Base-by-base conservation (phyloP, 2,113 vertebrate genomes). In the Dendropsophus ebraccatus region DNA sequence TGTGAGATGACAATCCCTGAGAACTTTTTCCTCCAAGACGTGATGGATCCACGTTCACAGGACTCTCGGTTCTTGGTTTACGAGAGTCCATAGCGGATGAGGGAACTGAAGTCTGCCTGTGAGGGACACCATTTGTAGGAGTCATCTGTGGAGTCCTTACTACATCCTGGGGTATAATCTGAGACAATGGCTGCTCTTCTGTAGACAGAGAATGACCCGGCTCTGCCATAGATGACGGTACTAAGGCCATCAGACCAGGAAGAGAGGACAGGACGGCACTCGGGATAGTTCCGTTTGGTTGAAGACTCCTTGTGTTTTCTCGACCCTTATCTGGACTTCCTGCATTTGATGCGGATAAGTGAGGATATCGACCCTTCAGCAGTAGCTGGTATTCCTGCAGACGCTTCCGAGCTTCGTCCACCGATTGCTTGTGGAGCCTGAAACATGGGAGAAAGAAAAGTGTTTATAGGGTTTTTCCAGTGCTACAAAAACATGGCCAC, bases 321-420 rank as follows among this genome's bases (percentile, higher is more conserved):
- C 65, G 85, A 52, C 74, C 75, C 74, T 67, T 82, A 16, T 19
- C n/a, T 21, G 49, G 14, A 8, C 17, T 47, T 37, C 2, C 50
- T 21, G 32, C 10, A 10, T 21, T 10, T 0, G 37, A 19, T 16
- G 84, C 54, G 80, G 88, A 87, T 88, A 85, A 2, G 19, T 90
- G 82, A 13, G 88, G 89, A 83, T 93, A 91, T 62, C 91, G 94
- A 49, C 91, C 88, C 76, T 89, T 94, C 84, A 99, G 77, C 32
- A 92, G 87, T 37, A 89, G 88, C 90, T 98, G 96, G 91, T 98
- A 98, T 23, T 98, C 94, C 19, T 96, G 92, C 35, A 99, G 92
- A 30, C 28, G 92, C 45, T 90, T 94, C 8, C 92, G 92, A 85
- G 96, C 96, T 86, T 93, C 94, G 84, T 95, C 95, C 82, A 95